A percentile compares a stretch with the other conserved stretches of the same genome.
These are phyloP conservation scores for Baryphthengus martii DNA, from an alignment of 2,113 vertebrate genomes.

Conservation along the genomic window DNA sequence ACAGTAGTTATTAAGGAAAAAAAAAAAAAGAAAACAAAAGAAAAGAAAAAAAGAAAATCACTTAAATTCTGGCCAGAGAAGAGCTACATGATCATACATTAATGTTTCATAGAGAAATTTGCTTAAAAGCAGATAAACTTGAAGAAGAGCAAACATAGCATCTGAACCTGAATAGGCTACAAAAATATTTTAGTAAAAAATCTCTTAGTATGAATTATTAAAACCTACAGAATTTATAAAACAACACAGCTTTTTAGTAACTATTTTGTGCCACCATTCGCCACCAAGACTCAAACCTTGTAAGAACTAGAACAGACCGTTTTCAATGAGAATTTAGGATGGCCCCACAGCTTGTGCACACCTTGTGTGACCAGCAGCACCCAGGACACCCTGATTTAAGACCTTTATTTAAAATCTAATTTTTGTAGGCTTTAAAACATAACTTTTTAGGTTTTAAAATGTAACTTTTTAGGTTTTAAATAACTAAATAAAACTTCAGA, in stretches of 20 bases:
- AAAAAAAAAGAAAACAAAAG: neutral
- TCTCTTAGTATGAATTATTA: neutral
- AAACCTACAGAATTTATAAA: neutral
- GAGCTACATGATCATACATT: neutral
- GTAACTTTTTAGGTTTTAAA: neutral
- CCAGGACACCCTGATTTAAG: too few species aligned
- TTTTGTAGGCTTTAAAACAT: too few species aligned
- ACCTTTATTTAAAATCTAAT: too few species aligned
- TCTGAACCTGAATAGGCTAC: neutral
- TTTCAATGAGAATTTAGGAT: neutral
- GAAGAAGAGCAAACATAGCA: neutral
- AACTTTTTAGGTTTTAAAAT: too few species aligned
- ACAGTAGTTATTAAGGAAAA: neutral
- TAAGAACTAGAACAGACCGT: neutral
- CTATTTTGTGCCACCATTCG: neutral
- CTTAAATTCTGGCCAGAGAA: neutral
- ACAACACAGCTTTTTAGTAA: neutral
- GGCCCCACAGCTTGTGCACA: rapidly evolving
- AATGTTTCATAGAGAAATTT: neutral
- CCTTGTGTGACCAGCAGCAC: neutral
- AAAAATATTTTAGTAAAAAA: neutral
- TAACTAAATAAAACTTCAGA: neutral
- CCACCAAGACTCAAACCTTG: neutral
- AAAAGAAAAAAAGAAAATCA: neutral
- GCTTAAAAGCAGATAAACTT: neutral